Evolutionary conservation across 2,113 vertebrate genomes (phyloP).

Genomic region (Prunella fulvescens): DNA sequence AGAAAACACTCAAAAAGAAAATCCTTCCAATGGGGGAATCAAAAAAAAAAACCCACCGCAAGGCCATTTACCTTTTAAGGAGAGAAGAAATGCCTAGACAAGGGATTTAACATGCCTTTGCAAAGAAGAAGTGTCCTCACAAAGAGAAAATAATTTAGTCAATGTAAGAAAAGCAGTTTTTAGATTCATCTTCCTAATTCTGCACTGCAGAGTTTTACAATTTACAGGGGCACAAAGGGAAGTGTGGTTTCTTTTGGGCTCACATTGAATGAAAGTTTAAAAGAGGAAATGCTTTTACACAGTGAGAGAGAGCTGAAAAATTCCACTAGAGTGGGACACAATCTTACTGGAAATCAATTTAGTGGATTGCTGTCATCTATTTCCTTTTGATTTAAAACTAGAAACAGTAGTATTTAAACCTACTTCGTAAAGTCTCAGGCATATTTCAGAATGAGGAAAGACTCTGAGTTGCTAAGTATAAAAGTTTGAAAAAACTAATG

Average conservation of each 20-base stretch:
- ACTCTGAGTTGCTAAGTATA: background rate
- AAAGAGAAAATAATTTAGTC: conserved; percentile 6
- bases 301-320: background rate
- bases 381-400: conserved; percentile 1
- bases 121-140: background rate
- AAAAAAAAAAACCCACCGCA: background rate
- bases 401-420: conserved; percentile 2
- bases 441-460: background rate
- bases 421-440: background rate
- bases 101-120: background rate
- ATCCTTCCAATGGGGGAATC: background rate
- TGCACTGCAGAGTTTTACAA: background rate
- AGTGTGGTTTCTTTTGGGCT: background rate
- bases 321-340: background rate
- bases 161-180: background rate
- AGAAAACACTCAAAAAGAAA: background rate
- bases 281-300: background rate
- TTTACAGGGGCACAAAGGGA: background rate
- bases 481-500: background rate
- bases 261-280: background rate
- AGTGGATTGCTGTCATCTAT: background rate
- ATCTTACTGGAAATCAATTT: conserved; percentile 54
- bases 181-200: background rate
- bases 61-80: conserved; percentile 11
- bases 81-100: background rate